Evolutionary conservation across 2,797 vertebrate species (phyloP), one percentile per base, ranked within the genome.

Genomic region (Gallinago solitaria): DNA sequence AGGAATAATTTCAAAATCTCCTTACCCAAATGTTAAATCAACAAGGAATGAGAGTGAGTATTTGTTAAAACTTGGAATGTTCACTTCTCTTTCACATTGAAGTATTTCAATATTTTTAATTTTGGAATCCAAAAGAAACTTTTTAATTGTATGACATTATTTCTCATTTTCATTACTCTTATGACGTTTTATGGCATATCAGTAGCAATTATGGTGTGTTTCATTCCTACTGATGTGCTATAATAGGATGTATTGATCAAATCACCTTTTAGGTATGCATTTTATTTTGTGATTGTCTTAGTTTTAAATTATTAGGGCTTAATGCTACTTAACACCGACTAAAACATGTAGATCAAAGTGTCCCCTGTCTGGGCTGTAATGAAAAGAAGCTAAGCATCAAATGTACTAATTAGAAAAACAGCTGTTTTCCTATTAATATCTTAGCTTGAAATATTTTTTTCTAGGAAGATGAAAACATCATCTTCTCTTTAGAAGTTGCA

Each of bases 371-470:
- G 25, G 61, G 54, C 65, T 68, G 30, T 71, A 95, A 91, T 90
- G 76, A 88, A 83, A 94, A 94, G 43, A 94, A 80, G 41, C n/a
- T 90, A 86, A 76, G 80, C 57, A 86, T 91, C 84, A 45, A 91
- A 91, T 75, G 41, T 68, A 88, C 76, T 91, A 88, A 91, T 96
- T 83, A 94, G 50, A 82, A 85, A 96, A 86, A n/a, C 57, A 88
- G 57, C 41, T 93, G 59, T 91, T 95, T 88, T 81, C 65, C 76
- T 93, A 24, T 45, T 94, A 82, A 80, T 95, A 74, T 81, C 48
- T 87, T 95, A 75, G 28, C 53, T 83, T 90, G 89, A 93, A 93
- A 88, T 88, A 80, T 1, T 74, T 91, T 94, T 94, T 83, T 48
- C 57, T 75, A 54, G 50, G 35, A 78, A 95, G 70, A 88, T 84